phyloP scores from a whole-genome alignment of 2,888 invertebrate genomes.

The Orgyia antiqua region DNA sequence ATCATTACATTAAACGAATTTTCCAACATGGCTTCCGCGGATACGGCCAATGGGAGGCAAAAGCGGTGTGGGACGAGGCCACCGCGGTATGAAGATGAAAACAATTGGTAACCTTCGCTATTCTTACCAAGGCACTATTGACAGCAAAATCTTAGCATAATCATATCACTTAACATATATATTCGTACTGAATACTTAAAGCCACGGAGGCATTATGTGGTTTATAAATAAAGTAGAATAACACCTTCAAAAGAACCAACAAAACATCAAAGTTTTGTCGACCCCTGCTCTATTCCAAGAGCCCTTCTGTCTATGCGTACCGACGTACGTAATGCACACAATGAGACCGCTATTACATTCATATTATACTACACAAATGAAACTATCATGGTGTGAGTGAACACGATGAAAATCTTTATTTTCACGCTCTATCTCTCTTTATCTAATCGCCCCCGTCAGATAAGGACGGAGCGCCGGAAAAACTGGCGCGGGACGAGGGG shows the following conservation, averaged over 20 bases:
- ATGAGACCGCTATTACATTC: slow-evolving; percentile 46
- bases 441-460: slow-evolving; percentile 75
- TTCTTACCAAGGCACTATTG: slow-evolving; percentile 31
- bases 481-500: slow-evolving; percentile 75
- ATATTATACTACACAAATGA: slow-evolving; percentile 46
- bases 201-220: too few relatives aligned
- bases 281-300: slow-evolving; percentile 62
- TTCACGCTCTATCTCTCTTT: slow-evolving; percentile 79
- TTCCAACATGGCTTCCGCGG: slow-evolving; percentile 68
- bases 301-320: slow-evolving; percentile 44
- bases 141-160: too few relatives aligned
- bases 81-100: too few relatives aligned
- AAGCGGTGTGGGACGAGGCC: slow-evolving; percentile 40
- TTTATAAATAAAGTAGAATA: slow-evolving; percentile 41
- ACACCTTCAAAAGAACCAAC: slow-evolving; percentile 41
- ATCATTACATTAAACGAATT: slow-evolving; percentile 67
- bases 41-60: slow-evolving; percentile 45
- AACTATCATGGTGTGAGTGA: slow-evolving; percentile 69
- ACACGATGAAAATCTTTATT: slow-evolving; percentile 79
- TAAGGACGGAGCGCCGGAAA: slow-evolving; percentile 77
- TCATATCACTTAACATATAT: too few relatives aligned
- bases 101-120: too few relatives aligned
- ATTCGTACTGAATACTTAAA: too few relatives aligned
- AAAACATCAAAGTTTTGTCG: slow-evolving; percentile 56
- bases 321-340: slow-evolving; percentile 36